phyloP scores from a whole-genome alignment of 1,140 invertebrate species.

The Drosophila ambigua region DNA sequence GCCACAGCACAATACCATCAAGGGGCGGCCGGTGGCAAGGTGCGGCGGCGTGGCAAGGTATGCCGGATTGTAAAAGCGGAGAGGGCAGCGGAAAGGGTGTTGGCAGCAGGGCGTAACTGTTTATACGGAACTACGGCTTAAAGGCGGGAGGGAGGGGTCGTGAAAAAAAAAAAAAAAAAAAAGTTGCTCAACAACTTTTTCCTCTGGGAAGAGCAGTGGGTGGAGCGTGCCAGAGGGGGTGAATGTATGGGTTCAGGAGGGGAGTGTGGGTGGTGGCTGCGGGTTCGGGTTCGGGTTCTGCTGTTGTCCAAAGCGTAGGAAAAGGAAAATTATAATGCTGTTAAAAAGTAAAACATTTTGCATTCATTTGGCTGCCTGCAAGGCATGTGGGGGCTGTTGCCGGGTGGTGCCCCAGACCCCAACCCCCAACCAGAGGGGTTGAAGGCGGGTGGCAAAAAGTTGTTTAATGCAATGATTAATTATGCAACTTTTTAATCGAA shows the following conservation, averaged over 20 bases:
- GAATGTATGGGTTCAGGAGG: too few relatives aligned
- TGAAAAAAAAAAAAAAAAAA: conserved; percentile 33
- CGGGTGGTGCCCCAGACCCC: too few relatives aligned
- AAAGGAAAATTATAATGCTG: conserved; percentile 34
- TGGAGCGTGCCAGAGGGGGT: not conserved
- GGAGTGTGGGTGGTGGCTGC: not conserved
- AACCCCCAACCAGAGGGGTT: not conserved
- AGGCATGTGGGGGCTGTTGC: not conserved
- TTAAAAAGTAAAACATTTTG: conserved; percentile 51
- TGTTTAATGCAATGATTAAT: conserved; percentile 75
- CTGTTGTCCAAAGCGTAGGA: too few relatives aligned
- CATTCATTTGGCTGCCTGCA: conserved; percentile 24
- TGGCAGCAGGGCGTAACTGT: conserved; percentile 1
- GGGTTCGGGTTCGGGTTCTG: not conserved
- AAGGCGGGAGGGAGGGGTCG: conserved; percentile 10
- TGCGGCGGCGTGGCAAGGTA: too few relatives aligned
- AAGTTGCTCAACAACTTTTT: conserved; percentile 66
- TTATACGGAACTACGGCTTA: conserved; percentile 1
- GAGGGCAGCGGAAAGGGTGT: not conserved
- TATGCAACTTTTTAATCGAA: conserved; percentile 72
- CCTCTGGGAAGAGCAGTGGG: conserved; percentile 29
- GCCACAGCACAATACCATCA: conserved; percentile 31
- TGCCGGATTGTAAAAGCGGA: too few relatives aligned
- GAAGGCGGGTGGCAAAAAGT: conserved; percentile 36
- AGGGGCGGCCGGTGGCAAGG: not conserved